Conservation (phyloP, 2,888 invertebrate genomes). For the Dasypolia templi region DNA sequence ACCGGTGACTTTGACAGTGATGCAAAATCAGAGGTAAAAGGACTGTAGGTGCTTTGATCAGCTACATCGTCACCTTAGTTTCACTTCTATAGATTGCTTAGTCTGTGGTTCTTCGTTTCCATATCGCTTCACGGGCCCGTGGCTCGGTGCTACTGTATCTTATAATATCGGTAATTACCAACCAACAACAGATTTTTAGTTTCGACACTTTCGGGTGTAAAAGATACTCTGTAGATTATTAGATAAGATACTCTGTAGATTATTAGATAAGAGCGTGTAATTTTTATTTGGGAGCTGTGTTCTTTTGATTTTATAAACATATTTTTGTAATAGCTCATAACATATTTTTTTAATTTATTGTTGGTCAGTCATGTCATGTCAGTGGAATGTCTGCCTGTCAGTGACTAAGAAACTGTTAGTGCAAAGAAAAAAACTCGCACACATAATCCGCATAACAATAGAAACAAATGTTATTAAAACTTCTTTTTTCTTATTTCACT, state of each 20-base stretch:
- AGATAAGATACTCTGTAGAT: conserved; percentile 48
- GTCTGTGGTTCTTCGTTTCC: conserved; percentile 28
- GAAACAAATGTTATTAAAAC: background rate
- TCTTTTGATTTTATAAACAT: conserved; percentile 33
- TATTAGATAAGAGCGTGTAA: conserved; percentile 52
- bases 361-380: background rate
- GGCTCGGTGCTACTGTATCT: conserved; percentile 49
- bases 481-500: background rate
- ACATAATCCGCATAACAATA: conserved; percentile 4
- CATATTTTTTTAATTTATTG: background rate
- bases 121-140: conserved; percentile 57
- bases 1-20: background rate
- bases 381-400: background rate
- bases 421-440: background rate
- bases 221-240: conserved; percentile 47
- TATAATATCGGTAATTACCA: conserved; percentile 61
- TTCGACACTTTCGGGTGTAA: conserved; percentile 56
- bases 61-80: background rate
- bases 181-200: conserved; percentile 43
- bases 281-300: conserved; percentile 33
- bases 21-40: background rate
- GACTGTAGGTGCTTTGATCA: background rate
- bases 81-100: conserved; percentile 24
- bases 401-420: background rate
- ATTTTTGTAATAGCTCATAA: conserved; percentile 25